phyloP scores from a whole-genome alignment of 2,113 vertebrate species.

The Phaethon lepturus region DNA sequence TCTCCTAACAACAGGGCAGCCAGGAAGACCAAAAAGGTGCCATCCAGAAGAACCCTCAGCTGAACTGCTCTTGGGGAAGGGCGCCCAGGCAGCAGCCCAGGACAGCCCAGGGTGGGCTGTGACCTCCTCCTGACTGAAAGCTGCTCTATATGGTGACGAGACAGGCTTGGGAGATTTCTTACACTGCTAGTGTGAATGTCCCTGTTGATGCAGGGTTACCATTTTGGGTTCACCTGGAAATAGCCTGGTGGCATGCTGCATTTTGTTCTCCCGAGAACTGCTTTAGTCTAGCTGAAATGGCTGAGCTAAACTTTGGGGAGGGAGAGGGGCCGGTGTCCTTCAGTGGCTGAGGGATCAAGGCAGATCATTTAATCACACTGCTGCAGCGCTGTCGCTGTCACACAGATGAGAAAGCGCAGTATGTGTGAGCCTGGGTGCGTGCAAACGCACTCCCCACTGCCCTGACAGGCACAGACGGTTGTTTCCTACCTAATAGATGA shows the following conservation, averaged over 20 bases:
- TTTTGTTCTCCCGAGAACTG: not conserved
- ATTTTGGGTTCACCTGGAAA: not conserved
- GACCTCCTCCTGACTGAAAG: not conserved
- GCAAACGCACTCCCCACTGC: not conserved
- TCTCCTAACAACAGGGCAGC: not conserved
- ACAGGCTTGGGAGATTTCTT: rapidly evolving
- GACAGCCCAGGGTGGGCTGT: not conserved
- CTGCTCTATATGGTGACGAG: not conserved
- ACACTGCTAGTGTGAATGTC: not conserved
- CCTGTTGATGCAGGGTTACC: not conserved
- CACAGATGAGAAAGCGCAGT: not conserved
- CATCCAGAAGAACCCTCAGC: not conserved
- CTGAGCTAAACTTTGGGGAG: not conserved
- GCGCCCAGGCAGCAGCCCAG: not conserved
- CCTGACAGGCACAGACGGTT: not conserved
- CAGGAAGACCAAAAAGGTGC: not conserved
- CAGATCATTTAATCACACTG: not conserved
- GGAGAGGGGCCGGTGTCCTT: not conserved
- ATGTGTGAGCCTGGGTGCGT: not conserved
- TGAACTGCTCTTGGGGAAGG: not conserved
- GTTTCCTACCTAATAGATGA: not conserved
- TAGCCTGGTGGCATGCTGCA: rapidly evolving
- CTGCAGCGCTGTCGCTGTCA: not conserved
- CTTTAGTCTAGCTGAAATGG: not conserved
- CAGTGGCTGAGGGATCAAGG: not conserved